Conservation (phyloP, 1,140 invertebrate genomes). For the Bombus pyrosoma region DNA sequence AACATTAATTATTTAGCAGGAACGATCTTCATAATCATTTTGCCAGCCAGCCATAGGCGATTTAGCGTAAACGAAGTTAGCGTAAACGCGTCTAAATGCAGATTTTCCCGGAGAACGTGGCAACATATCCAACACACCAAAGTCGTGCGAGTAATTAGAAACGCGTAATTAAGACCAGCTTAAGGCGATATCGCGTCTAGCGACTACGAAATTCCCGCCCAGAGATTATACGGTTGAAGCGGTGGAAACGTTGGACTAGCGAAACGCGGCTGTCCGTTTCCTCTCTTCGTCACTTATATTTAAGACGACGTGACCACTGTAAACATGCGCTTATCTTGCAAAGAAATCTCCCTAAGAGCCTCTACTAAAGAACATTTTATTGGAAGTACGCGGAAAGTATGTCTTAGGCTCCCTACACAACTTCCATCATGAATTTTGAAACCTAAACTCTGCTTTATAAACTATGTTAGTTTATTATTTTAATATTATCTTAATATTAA, state of each 20-base stretch:
- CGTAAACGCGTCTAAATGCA: constrained; percentile 23
- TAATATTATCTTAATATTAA: too few species aligned
- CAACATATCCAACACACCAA: background rate
- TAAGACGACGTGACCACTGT: constrained; percentile 8
- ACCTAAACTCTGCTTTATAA: too few species aligned
- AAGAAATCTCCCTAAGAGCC: background rate
- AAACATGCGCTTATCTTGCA: background rate
- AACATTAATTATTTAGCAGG: background rate
- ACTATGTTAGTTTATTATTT: too few species aligned
- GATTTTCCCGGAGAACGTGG: background rate
- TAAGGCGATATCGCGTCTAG: constrained; percentile 27
- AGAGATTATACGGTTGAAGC: constrained; percentile 13
- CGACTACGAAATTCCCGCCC: constrained; percentile 14
- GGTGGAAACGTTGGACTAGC: background rate
- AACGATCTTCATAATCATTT: background rate
- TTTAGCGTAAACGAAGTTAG: constrained; percentile 25
- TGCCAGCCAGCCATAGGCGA: background rate
- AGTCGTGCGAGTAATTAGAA: constrained; percentile 42
- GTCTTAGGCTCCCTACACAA: background rate
- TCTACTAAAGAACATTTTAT: constrained; percentile 2
- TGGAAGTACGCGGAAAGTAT: background rate
- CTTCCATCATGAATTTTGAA: background rate
- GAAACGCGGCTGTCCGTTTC: background rate
- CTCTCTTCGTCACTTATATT: background rate
- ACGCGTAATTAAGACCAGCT: constrained; percentile 44